Conservation (phyloP, 2,888 invertebrate species). For the Cheilosia urbana region DNA sequence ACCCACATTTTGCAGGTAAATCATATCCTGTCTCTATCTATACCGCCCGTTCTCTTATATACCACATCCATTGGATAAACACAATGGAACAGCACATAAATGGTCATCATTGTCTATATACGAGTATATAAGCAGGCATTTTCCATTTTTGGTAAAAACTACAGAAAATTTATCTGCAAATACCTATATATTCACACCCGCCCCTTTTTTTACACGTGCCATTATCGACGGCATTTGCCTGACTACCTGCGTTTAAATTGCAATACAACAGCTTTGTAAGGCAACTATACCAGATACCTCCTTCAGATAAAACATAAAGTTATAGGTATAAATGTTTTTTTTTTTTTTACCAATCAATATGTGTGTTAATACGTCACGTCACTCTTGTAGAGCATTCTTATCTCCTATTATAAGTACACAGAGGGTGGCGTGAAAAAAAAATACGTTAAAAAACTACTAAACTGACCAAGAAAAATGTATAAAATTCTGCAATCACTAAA, state of each 20-base stretch:
- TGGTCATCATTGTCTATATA: conserved; percentile 10
- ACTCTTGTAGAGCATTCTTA: conserved; percentile 40
- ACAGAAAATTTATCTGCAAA: conserved; percentile 6
- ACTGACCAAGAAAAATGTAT: conserved; percentile 47
- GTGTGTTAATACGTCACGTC: conserved; percentile 12
- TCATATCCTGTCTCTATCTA: neutral
- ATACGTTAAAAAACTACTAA: neutral
- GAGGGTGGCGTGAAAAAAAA: conserved; percentile 34
- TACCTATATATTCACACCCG: conserved; percentile 10
- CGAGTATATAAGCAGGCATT: neutral
- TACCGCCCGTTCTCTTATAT: conserved; percentile 11
- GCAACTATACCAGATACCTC: neutral
- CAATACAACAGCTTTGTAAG: conserved; percentile 22
- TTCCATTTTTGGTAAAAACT: conserved; percentile 54
- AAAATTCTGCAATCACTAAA: conserved; percentile 52
- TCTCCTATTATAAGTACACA: conserved; percentile 54
- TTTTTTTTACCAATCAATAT: neutral
- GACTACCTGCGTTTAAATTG: conserved; percentile 45
- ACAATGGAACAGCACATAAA: conserved; percentile 29
- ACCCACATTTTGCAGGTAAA: neutral
- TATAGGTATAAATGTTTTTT: neutral
- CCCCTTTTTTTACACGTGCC: conserved; percentile 45
- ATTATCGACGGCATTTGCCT: conserved; percentile 9
- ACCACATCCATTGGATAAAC: conserved; percentile 32
- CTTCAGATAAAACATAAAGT: neutral